Evolutionary conservation across 1,140 invertebrate species (phyloP), one percentile per base, ranked within the genome.

Genomic region (Spodoptera frugiperda): DNA sequence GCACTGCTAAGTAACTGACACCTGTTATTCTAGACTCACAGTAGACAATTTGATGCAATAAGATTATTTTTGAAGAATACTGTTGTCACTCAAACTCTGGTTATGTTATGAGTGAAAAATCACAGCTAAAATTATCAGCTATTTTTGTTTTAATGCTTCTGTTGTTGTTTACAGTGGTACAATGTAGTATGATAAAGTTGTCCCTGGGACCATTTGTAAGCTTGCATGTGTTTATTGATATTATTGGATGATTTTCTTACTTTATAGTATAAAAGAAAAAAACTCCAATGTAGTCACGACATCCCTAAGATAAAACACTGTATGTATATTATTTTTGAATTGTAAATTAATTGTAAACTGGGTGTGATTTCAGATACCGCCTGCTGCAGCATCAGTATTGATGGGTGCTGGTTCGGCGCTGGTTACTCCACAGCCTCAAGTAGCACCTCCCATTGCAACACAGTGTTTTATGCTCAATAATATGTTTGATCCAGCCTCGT

Each of bases 391-490:
- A 0, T 98, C 97, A 86, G 98, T 98, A 0, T 92, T 99, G 33
- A 97, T 98, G 88, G 96, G 98, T 79, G 95, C 95, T 1, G 96
- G 96, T 0, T 96, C 96, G 0, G 95, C 96, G 46, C 91, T 96
- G 21, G 95, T 96, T 6, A 91, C 95, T 0, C 91, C 95, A 0
- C 95, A 96, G 73, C 96, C 97, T 81, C 96, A 96, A 85, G 95
- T 95, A 9, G 96, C 97, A 9, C 98, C 98, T 30, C 97, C 99
- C 0, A 99, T 99, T 81, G 98, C 99, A 0, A 99, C 99, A 3
- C 99, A 99, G 93, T 99, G 99, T 90, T 99, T 99, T 92, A 98
- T 99, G 97, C 95, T 99, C 39, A 99, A 98, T 44, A 99, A 99
- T 86, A 99, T 99, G 99, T 99, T 99, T 94, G 99, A 99, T 94